Percentiles rank a stretch among this genome's conserved stretches.
These are phyloP conservation scores for Drosophila melanica DNA, from an alignment of 1,140 invertebrate genomes.

Conservation along the genomic window DNA sequence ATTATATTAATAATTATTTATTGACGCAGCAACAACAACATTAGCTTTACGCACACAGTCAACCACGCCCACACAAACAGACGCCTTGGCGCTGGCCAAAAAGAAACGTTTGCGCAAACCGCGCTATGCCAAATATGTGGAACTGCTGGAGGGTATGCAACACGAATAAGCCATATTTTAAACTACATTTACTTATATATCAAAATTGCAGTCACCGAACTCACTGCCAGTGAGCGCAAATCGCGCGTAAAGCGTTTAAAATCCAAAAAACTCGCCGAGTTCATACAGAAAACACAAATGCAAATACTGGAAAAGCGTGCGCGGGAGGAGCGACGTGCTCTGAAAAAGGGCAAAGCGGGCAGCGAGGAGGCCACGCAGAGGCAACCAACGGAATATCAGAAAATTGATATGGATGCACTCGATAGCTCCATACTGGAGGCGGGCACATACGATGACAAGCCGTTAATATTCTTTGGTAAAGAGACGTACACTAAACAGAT, in stretches of 20 bases:
- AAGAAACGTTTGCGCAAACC: conserved; percentile 72
- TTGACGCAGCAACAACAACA: conserved; percentile 11
- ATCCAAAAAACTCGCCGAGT: conserved; percentile 87
- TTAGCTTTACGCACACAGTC: conserved; percentile 47
- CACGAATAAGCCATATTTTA: not conserved
- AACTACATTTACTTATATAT: not conserved
- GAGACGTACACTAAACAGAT: conserved; percentile 67
- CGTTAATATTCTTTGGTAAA: conserved; percentile 78
- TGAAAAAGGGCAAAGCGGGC: conserved; percentile 80
- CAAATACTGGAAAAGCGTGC: conserved; percentile 78
- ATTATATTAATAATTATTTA: conserved; percentile 4
- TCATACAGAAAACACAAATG: conserved; percentile 86
- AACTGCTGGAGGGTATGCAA: conserved; percentile 69
- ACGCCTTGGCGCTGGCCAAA: conserved; percentile 54
- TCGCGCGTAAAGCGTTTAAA: conserved; percentile 87
- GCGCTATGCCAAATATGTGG: conserved; percentile 78
- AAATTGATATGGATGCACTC: conserved; percentile 69
- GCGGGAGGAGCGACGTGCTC: conserved; percentile 69
- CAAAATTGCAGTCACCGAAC: conserved; percentile 86
- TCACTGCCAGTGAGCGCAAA: conserved; percentile 86
- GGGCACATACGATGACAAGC: conserved; percentile 73
- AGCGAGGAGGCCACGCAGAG: conserved; percentile 39
- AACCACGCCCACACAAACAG: conserved; percentile 66
- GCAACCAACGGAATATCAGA: conserved; percentile 73
- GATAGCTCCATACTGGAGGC: conserved; percentile 63